These are phyloP conservation scores for Drosophila nr. perissopoda DNA, from an alignment of 2,888 invertebrate genomes.

Conservation along the genomic window DNA sequence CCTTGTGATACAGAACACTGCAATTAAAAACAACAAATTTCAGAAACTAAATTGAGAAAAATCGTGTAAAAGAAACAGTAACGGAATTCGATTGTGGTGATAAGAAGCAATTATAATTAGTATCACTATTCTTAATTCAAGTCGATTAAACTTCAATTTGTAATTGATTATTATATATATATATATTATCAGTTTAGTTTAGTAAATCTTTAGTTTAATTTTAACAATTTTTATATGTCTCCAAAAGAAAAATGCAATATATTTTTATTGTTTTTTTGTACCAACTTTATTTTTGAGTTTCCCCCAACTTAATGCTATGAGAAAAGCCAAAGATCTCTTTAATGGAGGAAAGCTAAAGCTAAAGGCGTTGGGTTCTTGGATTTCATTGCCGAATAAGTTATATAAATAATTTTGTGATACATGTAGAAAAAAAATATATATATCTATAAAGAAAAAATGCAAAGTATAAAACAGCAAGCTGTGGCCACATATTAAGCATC, in stretches of 20 bases:
- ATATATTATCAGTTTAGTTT: slow-evolving; percentile 54
- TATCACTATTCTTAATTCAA: slow-evolving; percentile 44
- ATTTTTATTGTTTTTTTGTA: not conserved
- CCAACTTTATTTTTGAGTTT: slow-evolving; percentile 7
- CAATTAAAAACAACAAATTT: slow-evolving; percentile 8
- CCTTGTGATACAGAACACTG: slow-evolving; percentile 60
- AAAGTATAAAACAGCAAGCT: slow-evolving; percentile 38
- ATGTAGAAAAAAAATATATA: slow-evolving; percentile 25
- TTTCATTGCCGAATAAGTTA: slow-evolving; percentile 38
- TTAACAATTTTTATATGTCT: slow-evolving; percentile 28
- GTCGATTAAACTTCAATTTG: slow-evolving; percentile 43
- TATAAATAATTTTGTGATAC: slow-evolving; percentile 53
- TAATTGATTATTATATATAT: slow-evolving; percentile 46
- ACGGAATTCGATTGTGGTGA: slow-evolving; percentile 61
- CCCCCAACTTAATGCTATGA: slow-evolving; percentile 9
- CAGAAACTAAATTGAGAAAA: slow-evolving; percentile 20
- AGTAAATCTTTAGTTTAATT: slow-evolving; percentile 41
- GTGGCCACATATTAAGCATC: slow-evolving; percentile 65
- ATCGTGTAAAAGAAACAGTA: slow-evolving; percentile 22
- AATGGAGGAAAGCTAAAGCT: not conserved
- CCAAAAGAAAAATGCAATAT: slow-evolving; percentile 62
- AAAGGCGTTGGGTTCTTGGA: slow-evolving; percentile 9
- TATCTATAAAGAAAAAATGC: slow-evolving; percentile 12
- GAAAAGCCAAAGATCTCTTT: slow-evolving; percentile 29
- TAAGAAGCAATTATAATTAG: slow-evolving; percentile 77